A percentile compares a stretch with the other conserved stretches of the same genome.
phyloP scores from a whole-genome alignment of 2,797 vertebrate species.

The Sarcoramphus papa region DNA sequence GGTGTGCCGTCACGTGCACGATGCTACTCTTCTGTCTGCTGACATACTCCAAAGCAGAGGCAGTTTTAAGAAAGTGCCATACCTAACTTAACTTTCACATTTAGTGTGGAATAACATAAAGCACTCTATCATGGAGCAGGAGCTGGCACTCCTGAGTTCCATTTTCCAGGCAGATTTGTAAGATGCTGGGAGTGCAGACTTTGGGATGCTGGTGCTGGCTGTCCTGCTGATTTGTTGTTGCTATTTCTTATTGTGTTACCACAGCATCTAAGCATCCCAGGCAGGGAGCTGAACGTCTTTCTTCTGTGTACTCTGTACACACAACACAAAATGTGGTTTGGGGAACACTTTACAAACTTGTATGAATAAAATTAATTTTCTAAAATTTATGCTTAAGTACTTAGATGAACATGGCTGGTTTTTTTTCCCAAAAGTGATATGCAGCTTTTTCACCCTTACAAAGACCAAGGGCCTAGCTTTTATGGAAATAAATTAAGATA shows the following conservation, averaged over 20 bases:
- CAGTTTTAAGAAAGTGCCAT: background rate
- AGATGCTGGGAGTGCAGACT: background rate
- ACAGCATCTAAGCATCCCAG: background rate
- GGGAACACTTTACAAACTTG: background rate
- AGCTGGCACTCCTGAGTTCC: background rate
- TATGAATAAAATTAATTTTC: background rate
- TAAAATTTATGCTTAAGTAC: background rate
- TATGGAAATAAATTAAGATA: background rate
- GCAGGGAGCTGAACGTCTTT: background rate
- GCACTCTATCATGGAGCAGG: background rate
- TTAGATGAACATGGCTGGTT: background rate
- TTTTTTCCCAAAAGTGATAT: background rate
- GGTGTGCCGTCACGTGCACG: fast-evolving
- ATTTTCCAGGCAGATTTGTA: background rate
- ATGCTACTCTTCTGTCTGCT: background rate
- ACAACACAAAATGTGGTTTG: background rate
- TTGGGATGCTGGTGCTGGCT: background rate
- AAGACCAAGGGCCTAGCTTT: background rate
- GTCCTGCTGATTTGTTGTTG: background rate
- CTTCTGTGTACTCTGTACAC: background rate
- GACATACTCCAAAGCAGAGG: background rate
- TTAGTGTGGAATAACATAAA: background rate
- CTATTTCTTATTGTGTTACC: background rate
- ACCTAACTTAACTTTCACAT: background rate
- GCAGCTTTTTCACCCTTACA: background rate